Conservation (phyloP, 2,888 invertebrate species). For the Allygus modestus region DNA sequence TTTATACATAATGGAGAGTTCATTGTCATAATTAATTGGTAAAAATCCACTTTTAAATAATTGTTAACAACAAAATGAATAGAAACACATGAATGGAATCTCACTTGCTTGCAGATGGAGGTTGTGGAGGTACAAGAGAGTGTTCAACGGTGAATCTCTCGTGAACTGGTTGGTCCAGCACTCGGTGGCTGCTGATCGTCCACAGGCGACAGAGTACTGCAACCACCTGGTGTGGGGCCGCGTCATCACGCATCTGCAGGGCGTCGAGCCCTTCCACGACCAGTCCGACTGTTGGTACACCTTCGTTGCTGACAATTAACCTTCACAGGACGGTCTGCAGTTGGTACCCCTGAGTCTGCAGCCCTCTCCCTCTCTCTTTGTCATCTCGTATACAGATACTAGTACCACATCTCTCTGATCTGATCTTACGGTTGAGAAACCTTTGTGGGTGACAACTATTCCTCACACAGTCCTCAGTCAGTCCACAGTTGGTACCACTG, state of each 20-base stretch:
- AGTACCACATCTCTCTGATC: constrained; percentile 20
- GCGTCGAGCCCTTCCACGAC: constrained; percentile 92
- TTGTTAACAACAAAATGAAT: too few relatives aligned
- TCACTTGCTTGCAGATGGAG: constrained; percentile 88
- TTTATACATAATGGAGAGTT: too few relatives aligned
- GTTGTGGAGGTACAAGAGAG: constrained; percentile 86
- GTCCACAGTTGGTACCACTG: background rate
- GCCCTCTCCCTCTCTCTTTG: constrained; percentile 36
- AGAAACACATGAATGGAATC: too few relatives aligned
- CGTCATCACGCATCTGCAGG: constrained; percentile 89
- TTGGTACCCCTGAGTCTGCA: constrained; percentile 32
- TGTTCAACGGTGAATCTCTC: constrained; percentile 90
- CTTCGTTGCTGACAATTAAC: constrained; percentile 75
- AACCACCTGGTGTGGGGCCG: constrained; percentile 90
- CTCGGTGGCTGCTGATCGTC: constrained; percentile 87
- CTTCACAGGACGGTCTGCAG: constrained; percentile 26
- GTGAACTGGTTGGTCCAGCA: constrained; percentile 92
- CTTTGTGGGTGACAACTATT: too few relatives aligned
- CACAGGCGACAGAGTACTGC: constrained; percentile 90
- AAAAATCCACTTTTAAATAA: too few relatives aligned
- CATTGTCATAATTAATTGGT: too few relatives aligned
- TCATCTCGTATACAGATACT: constrained; percentile 8
- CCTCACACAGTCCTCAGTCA: background rate
- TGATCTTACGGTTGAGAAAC: background rate
- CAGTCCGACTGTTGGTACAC: constrained; percentile 86